A percentile compares a stretch with the other conserved stretches of the same genome.
Conservation (phyloP, 2,113 vertebrate genomes). For the Peucedramus taeniatus region DNA sequence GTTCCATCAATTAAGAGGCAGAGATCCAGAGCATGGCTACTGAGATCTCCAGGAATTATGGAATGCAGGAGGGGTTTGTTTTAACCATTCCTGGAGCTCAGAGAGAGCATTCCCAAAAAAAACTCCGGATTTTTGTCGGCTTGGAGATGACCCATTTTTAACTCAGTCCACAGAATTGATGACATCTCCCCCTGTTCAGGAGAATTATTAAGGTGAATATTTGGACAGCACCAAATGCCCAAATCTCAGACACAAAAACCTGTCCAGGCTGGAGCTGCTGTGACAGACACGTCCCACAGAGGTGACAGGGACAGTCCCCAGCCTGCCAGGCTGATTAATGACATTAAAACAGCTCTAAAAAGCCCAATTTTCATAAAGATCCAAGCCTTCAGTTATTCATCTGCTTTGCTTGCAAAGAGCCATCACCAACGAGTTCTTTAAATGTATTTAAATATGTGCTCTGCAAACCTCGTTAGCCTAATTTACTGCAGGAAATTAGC, state of each 20-base stretch:
- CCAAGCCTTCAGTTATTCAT: conserved; percentile 36
- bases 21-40: conserved; percentile 28
- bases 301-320: background rate
- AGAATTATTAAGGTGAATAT: background rate
- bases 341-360: background rate
- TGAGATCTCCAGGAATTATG: conserved; percentile 34
- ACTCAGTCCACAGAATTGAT: background rate
- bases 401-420: conserved; percentile 34
- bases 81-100: background rate
- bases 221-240: background rate
- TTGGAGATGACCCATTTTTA: conserved; percentile 6
- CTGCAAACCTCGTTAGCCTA: conserved; percentile 68
- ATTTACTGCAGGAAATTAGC: conserved; percentile 72
- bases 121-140: background rate
- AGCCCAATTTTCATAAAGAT: background rate
- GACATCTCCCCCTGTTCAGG: background rate
- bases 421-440: conserved; percentile 17
- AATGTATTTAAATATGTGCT: conserved; percentile 47
- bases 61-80: background rate
- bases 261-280: background rate
- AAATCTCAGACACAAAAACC: background rate
- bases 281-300: fast-evolving
- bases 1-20: conserved; percentile 60
- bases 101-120: background rate
- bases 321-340: background rate